Evolutionary conservation across 2,888 invertebrate species (phyloP), one percentile per base, ranked within the genome.

Genomic region (Drosophila kambysellisi): DNA sequence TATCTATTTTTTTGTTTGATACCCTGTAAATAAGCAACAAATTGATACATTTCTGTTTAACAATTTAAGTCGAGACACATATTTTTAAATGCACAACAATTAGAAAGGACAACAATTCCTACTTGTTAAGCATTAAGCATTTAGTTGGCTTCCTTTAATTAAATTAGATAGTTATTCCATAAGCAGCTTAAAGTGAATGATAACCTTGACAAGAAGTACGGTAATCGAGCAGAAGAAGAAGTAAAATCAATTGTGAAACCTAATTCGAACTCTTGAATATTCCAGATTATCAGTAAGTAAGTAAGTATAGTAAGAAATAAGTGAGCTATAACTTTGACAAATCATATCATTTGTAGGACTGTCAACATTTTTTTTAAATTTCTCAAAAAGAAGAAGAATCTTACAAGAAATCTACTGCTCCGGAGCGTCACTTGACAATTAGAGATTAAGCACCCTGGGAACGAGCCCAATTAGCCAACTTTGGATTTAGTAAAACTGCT

Each of bases 1-100:
- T 46, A 17, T 39, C 32, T 37, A 15, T 15, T 2, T 30, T 5
- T 4, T 2, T n/a, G 5, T 37, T 33, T n/a, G 9, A 64, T 70
- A 74, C 79, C 66, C 79, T 62, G 56, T 64, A 80, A 33, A 46
- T 25, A 43, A 30, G 3, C 6, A 8, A 37, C n/a, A 11, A 15
- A 7, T 11, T n/a, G 15, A 29, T 11, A n/a, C 37, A 54, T 37
- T 29, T 37, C 11, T 17, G 7, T 25, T 2, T 17, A 25, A 9
- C 29, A 17, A 29, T 29, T 4, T 25, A 25, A 11, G 20, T 11
- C 43, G 20, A 43, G 20, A 4, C 46, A 43, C 20, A 12, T 12
- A 6, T 11, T 20, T 43, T 6, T n/a, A n/a, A 12, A 12, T 12
- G 4, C 7, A 12, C 20, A 46, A 37, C n/a, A n/a, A n/a, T n/a